Percentiles rank a stretch among this genome's conserved stretches.
These are phyloP conservation scores for Microdon myrmicae DNA, from an alignment of 2,888 invertebrate species.

Conservation along the genomic window DNA sequence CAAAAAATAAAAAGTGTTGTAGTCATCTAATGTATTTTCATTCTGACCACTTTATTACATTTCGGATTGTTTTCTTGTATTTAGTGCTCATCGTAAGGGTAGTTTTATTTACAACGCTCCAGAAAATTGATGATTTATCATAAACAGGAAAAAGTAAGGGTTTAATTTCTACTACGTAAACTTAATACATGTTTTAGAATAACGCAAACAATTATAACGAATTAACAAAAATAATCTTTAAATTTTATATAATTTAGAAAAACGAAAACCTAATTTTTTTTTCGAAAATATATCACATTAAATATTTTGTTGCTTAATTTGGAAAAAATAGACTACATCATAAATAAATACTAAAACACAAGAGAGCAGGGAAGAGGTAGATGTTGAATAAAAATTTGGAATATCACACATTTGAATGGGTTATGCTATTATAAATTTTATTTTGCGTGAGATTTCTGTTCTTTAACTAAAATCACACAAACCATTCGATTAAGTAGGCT, in stretches of 20 bases:
- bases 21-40: slow-evolving; percentile 4
- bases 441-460: slow-evolving; percentile 2
- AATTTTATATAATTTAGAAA: slow-evolving; percentile 52
- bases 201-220: slow-evolving; percentile 54
- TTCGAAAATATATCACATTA: slow-evolving; percentile 62
- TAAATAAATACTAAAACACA: slow-evolving; percentile 56
- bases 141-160: too few relatives aligned
- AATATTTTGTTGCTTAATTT: slow-evolving; percentile 54
- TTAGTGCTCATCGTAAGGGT: slow-evolving; percentile 26
- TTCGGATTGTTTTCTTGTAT: slow-evolving; percentile 29
- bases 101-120: slow-evolving; percentile 37
- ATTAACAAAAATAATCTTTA: slow-evolving; percentile 25
- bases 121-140: slow-evolving; percentile 23
- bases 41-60: slow-evolving; percentile 39
- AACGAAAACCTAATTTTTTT: slow-evolving; percentile 44
- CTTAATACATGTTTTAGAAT: too few relatives aligned
- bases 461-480: too few relatives aligned
- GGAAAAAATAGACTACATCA: slow-evolving; percentile 33
- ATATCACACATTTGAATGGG: slow-evolving; percentile 67
- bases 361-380: too few relatives aligned
- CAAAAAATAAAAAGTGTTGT: neutral
- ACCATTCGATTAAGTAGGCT: too few relatives aligned
- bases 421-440: slow-evolving; percentile 35
- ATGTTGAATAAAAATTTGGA: slow-evolving; percentile 58
- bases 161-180: too few relatives aligned